These are phyloP conservation scores for Onychomys arenicola DNA, from an alignment of 2,797 vertebrate genomes.

Conservation along the genomic window DNA sequence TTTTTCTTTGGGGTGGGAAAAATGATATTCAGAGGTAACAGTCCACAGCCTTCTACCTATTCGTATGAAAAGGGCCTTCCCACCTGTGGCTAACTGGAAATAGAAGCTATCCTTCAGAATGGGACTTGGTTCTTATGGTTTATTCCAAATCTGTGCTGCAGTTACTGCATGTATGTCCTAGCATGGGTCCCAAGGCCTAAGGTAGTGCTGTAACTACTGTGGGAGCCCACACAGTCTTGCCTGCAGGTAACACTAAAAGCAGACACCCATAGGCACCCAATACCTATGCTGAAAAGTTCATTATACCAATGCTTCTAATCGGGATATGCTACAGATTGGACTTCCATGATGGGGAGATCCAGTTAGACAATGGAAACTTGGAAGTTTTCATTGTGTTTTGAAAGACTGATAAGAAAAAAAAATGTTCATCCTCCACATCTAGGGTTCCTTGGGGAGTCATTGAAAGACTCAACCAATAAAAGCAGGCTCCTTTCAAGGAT, in stretches of 20 bases:
- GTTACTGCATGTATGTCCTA: background rate
- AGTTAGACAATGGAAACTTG: background rate
- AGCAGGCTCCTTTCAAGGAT: background rate
- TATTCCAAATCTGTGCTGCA: background rate
- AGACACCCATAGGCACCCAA: background rate
- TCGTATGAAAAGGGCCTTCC: background rate
- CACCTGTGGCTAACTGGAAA: background rate
- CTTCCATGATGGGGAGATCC: background rate
- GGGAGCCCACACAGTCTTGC: background rate
- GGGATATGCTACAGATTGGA: background rate
- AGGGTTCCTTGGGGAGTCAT: background rate
- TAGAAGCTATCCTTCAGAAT: background rate
- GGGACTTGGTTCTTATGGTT: background rate
- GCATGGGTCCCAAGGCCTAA: background rate
- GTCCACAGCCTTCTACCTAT: background rate
- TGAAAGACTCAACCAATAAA: background rate
- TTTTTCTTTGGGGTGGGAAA: conserved; percentile 1
- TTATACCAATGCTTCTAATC: conserved; percentile 35
- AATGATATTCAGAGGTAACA: conserved; percentile 15
- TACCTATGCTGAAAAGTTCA: conserved; percentile 40
- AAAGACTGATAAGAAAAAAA: conserved; percentile 6
- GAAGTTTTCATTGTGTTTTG: background rate
- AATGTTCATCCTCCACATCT: background rate
- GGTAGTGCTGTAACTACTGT: background rate
- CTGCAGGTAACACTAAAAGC: background rate